Base-by-base conservation (phyloP, 2,113 vertebrate genomes). In the Camelus dromedarius region DNA sequence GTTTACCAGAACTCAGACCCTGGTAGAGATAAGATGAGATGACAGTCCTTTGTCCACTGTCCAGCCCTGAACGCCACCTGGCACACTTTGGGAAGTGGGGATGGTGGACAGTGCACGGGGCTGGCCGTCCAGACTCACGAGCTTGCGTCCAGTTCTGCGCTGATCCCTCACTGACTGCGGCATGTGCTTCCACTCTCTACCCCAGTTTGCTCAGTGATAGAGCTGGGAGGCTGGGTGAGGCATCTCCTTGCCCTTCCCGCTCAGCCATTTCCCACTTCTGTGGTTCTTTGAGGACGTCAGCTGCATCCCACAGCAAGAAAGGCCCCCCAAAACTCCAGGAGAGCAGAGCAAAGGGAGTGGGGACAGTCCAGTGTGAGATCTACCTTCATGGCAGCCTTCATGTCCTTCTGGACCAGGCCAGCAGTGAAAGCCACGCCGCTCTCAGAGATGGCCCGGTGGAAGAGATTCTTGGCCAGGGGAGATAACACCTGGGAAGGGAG, bases 401-500 rank as follows among this genome's bases (percentile, higher is more conserved):
- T 1, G 22, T 93, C 50, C 7, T 67, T 90, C 56, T 4, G 54
- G 24, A 85, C 2, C 66, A 96, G 42, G 73, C 0, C 0, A 64
- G 13, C 0, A 0, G 91, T 5, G 35, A 97, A 86, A 85, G 96
- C 97, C 26, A 98, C 98, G 0, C 99, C 98, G 46, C 99, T 99
- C 95, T 99, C 98, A 54, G 99, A 98, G 79, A 99, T 98, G 2
- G 98, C 99, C 80, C 96, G 98, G 5, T 99, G 99, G 96, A 99
- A 99, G 58, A 99, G 89, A 32, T 98, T 98, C 96, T 98, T 98
- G 32, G 99, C 93, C 94, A 98, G 88, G 8, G 99, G 99, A 93
- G 98, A 99, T 15, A 98, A 81, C 69, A 99, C 98, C 99, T 99
- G 97, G 22, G 48, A 85, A 19, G n/a, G 1, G 5, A 56, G 15